phyloP scores from a whole-genome alignment of 2,888 invertebrate species.

The Pseudococcus jackbeardsleyi region DNA sequence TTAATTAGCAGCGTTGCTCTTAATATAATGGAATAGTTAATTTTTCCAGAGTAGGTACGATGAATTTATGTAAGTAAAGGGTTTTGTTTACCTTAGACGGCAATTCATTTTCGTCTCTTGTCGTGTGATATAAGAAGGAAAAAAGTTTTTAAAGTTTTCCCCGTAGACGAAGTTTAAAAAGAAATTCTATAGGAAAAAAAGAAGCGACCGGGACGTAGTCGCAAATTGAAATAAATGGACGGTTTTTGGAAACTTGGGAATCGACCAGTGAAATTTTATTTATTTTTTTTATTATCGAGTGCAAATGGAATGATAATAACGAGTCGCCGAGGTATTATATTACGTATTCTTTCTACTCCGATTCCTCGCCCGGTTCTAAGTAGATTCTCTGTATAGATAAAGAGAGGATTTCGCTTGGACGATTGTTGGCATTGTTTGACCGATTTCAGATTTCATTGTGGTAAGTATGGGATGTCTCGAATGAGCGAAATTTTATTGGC shows the following conservation, averaged over 20 bases:
- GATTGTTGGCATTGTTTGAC: neutral
- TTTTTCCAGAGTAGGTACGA: constrained; percentile 7
- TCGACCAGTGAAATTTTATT: constrained; percentile 32
- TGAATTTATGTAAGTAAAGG: constrained; percentile 40
- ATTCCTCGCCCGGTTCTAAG: neutral
- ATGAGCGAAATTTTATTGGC: neutral
- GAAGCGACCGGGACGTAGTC: neutral
- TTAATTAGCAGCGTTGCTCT: constrained; percentile 45
- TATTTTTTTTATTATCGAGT: constrained; percentile 28
- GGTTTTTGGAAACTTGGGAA: constrained; percentile 52
- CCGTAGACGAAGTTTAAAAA: constrained; percentile 24
- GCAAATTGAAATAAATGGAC: constrained; percentile 62
- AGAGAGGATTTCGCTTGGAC: neutral
- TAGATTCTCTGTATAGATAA: neutral
- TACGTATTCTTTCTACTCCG: neutral
- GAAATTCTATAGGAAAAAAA: constrained; percentile 34
- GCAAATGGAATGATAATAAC: constrained; percentile 34
- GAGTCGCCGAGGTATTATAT: constrained; percentile 30
- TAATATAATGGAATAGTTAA: constrained; percentile 53
- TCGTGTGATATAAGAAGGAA: constrained; percentile 45
- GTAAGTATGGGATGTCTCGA: neutral
- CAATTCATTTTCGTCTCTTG: constrained; percentile 46
- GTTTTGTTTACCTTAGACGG: constrained; percentile 47
- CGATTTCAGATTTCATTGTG: neutral
- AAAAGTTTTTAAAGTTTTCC: constrained; percentile 48